Base-by-base conservation (phyloP, 1,140 invertebrate genomes). In the Phymorhynchus buccinoides region DNA sequence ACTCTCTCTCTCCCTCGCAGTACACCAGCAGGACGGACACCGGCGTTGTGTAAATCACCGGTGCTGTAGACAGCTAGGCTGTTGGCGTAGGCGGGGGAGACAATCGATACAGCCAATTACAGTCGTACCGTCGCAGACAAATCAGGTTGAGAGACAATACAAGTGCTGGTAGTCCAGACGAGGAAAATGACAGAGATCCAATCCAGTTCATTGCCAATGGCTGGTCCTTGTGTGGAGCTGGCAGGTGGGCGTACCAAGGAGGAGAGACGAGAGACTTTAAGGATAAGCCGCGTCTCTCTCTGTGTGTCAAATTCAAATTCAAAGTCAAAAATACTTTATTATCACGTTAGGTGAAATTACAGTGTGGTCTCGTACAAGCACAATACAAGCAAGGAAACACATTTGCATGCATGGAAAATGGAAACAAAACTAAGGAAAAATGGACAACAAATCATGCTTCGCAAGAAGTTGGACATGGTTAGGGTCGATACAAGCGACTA, bases 101-200 rank as follows among this genome's bases (percentile, higher is more conserved):
- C 0, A 27, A 62, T 62, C 56, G 56, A 62, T 62, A 14, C 56
- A 62, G 56, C 56, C 56, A 62, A 62, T 62, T 62, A 62, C 56
- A 62, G 56, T 27, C n/a, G 56, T 62, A 62, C 56, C 56, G 56
- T 62, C n/a, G 56, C 56, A 62, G 56, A 62, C 56, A 27, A 62
- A 62, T 62, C n/a, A 62, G 18, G n/a, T 62, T 62, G n/a, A 62
- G 56, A 62, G 56, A 62, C 56, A 62, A 62, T n/a, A n/a, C 56
- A 62, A 52, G 56, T 62, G 22, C n/a, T 62, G 12, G n/a, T n/a
- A n/a, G n/a, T n/a, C n/a, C 56, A 4, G 56, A 18, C 12, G 22
- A 16, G 22, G 56, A 27, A 9, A 62, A 27, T 27, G 12, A 62
- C 14, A 27, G 56, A 22, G 56, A 62, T 62, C 22, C 56, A 62